phyloP scores from a whole-genome alignment of 2,888 invertebrate species.

The Podabrus alpinus region DNA sequence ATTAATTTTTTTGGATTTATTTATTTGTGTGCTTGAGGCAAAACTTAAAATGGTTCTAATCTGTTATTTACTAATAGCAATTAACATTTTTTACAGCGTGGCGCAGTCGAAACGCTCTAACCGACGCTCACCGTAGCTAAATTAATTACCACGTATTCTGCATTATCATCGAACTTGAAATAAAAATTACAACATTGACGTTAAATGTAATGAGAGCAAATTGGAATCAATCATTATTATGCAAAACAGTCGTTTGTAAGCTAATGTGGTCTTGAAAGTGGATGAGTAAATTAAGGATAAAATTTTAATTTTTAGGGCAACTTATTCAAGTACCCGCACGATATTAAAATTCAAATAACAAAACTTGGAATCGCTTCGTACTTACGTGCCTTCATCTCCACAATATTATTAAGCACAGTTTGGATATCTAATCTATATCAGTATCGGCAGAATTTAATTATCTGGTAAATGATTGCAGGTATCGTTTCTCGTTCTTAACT shows the following conservation, averaged over 20 bases:
- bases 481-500: constrained; percentile 10
- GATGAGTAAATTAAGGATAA: neutral
- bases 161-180: neutral
- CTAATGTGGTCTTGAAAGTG: neutral
- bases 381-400: neutral
- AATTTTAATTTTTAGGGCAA: neutral
- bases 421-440: constrained; percentile 19
- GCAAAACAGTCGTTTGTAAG: neutral
- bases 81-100: neutral
- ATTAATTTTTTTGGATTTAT: neutral
- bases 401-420: neutral
- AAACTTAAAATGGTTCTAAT: neutral
- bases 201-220: neutral
- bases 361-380: neutral
- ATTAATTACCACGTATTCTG: neutral
- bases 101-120: neutral
- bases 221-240: neutral
- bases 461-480: constrained; percentile 12
- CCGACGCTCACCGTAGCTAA: neutral
- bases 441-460: constrained; percentile 18
- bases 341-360: neutral
- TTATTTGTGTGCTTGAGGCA: neutral
- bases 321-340: neutral
- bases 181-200: neutral
- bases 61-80: neutral